Conservation (phyloP, 2,113 vertebrate genomes). For the Coracopsis vasa region DNA sequence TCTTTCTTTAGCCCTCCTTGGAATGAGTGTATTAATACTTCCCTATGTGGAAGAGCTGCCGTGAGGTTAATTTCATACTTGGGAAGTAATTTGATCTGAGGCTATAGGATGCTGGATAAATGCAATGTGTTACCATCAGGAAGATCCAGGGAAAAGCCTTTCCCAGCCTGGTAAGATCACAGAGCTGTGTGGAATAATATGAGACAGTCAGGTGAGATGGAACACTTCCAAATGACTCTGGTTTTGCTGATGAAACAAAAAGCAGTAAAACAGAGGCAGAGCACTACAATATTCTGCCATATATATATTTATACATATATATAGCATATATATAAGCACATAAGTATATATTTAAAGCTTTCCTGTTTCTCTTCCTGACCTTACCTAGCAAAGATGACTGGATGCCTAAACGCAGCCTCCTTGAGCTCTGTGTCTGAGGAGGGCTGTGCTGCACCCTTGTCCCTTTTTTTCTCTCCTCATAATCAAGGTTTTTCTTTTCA, state of each 20-base stretch:
- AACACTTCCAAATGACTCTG: not conserved
- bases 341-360: not conserved
- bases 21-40: not conserved
- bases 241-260: not conserved
- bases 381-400: slow-evolving; percentile 18
- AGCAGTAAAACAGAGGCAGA: not conserved
- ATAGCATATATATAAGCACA: not conserved
- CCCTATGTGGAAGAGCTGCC: not conserved
- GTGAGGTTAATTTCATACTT: slow-evolving; percentile 11
- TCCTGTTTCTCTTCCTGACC: slow-evolving; percentile 24
- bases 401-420: slow-evolving; percentile 25
- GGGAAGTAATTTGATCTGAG: not conserved
- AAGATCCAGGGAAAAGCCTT: not conserved
- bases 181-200: not conserved
- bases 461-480: slow-evolving; percentile 52
- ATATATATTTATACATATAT: not conserved
- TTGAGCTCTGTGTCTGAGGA: slow-evolving; percentile 36
- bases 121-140: not conserved
- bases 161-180: not conserved
- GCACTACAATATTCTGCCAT: not conserved
- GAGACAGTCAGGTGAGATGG: not conserved
- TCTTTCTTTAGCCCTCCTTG: not conserved
- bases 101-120: not conserved
- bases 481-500: slow-evolving; percentile 63
- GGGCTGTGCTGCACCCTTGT: slow-evolving; percentile 45